Base-by-base conservation (phyloP, 2,888 invertebrate species). In the Callyntrura sp. region DNA sequence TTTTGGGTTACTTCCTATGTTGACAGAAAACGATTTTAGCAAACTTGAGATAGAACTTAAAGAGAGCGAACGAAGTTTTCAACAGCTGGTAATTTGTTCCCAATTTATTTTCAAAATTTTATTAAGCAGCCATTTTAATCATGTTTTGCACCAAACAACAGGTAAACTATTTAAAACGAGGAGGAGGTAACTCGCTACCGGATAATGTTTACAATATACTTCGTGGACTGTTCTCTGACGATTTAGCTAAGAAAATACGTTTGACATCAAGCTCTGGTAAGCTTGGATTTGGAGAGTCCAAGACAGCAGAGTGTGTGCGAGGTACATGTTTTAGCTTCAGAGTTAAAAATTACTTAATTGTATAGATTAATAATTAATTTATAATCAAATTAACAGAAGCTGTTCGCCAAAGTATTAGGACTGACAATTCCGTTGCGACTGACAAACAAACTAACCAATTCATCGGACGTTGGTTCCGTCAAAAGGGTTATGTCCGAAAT, bases 381-480 rank as follows among this genome's bases (percentile, higher is more conserved):
- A n/a, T n/a, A 12, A 62, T n/a, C 5, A 17, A 62, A 17, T 11
- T 62, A 62, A 17, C 25, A 68, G 68, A 68, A 1, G 68, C 68
- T 9, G 62, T 62, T 12, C 25, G 25, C 25, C 9, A 12, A 25
- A 68, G 68, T 25, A 9, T n/a, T 12, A 5, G 68, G 2, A 12
- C 28, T 5, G 68, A 68, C 11, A 28, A 25, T 11, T 68, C 68
- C 0, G 1, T 68, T 2, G 68, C 25, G 11, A 68, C 68, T 14
- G 25, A 68, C 25, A 68, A 68, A 28, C 28, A 68, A 17, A 76
- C 76, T 5, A 85, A 73, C 5, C 14, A 51, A 6, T 43, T 23
- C 28, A 85, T 85, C 8, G 85, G 60, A 0, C 9, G 14, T 6
- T 85, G 85, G 85, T 76, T 85, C 12, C 51, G 85, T n/a, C 68